A percentile compares a stretch with the other conserved stretches of the same genome.
phyloP scores from a whole-genome alignment of 2,888 invertebrate species.

The Dryadula phaetusa region DNA sequence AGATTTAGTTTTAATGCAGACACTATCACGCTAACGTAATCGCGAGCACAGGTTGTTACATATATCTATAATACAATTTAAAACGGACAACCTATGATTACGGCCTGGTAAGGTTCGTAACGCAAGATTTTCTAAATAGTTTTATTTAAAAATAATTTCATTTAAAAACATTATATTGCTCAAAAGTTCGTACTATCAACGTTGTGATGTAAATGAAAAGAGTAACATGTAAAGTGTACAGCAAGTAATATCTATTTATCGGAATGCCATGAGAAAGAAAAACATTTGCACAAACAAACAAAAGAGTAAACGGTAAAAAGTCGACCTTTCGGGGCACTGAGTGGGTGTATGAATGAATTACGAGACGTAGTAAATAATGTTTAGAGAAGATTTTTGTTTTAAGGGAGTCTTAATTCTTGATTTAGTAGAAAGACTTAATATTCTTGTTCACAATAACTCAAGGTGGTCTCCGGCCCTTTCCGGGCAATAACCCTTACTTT shows the following conservation, averaged over 20 bases:
- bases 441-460: constrained; percentile 42
- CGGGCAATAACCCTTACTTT: constrained; percentile 50
- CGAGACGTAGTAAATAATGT: constrained; percentile 17
- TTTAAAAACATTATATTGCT: background rate
- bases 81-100: too few species aligned
- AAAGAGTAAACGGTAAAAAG: constrained; percentile 31
- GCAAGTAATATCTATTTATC: background rate
- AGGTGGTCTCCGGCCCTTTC: constrained; percentile 40
- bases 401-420: constrained; percentile 8
- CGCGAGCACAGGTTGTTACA: too few species aligned
- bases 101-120: too few species aligned
- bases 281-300: constrained; percentile 32
- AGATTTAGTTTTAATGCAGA: too few species aligned
- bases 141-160: too few species aligned
- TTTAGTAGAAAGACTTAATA: constrained; percentile 14
- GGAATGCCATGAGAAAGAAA: constrained; percentile 30
- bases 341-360: constrained; percentile 26
- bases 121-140: too few species aligned
- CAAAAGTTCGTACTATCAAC: background rate
- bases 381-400: constrained; percentile 13
- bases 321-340: constrained; percentile 25
- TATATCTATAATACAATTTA: too few species aligned
- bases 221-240: background rate
- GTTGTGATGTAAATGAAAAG: background rate
- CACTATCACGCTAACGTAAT: too few species aligned